Percentiles rank a stretch among this genome's conserved stretches.
Conservation (phyloP, 1,140 invertebrate genomes). For the Drosophila persimilis region DNA sequence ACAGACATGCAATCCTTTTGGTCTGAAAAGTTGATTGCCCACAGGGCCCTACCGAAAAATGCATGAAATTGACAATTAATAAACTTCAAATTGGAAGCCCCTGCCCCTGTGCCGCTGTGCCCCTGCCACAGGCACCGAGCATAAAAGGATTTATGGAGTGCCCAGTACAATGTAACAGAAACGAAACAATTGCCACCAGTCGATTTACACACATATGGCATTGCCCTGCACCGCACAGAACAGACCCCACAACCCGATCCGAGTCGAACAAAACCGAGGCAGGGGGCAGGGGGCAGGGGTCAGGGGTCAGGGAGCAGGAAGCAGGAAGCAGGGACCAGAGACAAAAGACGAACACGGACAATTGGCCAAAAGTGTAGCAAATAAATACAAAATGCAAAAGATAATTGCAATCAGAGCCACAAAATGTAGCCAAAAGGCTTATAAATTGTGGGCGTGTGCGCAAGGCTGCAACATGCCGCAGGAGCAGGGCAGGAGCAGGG, state of each 20-base stretch:
- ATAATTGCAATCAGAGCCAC: constrained; percentile 80
- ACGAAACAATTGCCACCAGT: too few relatives aligned
- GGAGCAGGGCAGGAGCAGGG: neutral
- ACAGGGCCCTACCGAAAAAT: constrained; percentile 28
- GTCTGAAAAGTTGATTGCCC: constrained; percentile 25
- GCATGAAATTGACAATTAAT: constrained; percentile 73
- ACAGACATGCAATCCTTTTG: neutral
- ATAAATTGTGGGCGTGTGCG: constrained; percentile 66
- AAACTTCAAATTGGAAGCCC: constrained; percentile 61
- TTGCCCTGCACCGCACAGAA: neutral
- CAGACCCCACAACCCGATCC: neutral
- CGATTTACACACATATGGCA: constrained; percentile 20
- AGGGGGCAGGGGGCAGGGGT: constrained; percentile 19
- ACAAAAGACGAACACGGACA: constrained; percentile 56
- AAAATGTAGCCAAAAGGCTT: constrained; percentile 79
- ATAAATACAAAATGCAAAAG: constrained; percentile 80
- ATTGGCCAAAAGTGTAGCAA: constrained; percentile 77
- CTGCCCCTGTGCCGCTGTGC: too few relatives aligned
- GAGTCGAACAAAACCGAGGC: neutral
- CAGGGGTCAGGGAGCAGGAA: constrained; percentile 17
- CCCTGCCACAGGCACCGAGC: constrained; percentile 3
- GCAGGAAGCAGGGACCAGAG: constrained; percentile 9
- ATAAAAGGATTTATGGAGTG: constrained; percentile 32
- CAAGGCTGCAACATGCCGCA: constrained; percentile 1
- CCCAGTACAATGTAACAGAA: neutral